Conservation (phyloP, 2,797 vertebrate genomes). For the Neostethus bicornis region DNA sequence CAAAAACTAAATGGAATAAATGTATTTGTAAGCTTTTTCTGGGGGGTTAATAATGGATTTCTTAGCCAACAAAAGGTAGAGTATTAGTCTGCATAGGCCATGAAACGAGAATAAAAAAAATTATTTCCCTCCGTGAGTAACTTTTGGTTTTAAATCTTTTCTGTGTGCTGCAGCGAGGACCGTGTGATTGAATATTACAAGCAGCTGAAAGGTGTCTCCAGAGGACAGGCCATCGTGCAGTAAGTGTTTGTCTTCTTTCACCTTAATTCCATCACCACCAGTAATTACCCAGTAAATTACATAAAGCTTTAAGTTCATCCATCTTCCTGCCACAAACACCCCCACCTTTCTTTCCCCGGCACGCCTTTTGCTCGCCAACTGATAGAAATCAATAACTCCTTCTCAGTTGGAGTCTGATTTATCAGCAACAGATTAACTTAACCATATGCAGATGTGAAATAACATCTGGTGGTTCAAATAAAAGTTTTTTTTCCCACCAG, state of each 20-base stretch:
- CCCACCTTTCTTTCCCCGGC: conserved; percentile 19
- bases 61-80: too few species aligned
- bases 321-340: conserved; percentile 53
- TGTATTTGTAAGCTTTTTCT: too few species aligned
- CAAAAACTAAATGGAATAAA: too few species aligned
- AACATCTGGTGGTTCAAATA: conserved; percentile 33
- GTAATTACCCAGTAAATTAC: conserved; percentile 32
- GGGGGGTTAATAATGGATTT: too few species aligned
- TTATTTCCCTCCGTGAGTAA: neutral
- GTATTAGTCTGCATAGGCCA: too few species aligned
- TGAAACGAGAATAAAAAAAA: neutral
- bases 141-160: conserved; percentile 13
- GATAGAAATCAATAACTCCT: conserved; percentile 67
- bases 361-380: conserved; percentile 50
- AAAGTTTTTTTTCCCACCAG: conserved; percentile 77
- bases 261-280: conserved; percentile 13
- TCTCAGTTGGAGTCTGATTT: conserved; percentile 41
- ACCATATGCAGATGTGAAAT: conserved; percentile 22
- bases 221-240: conserved; percentile 96
- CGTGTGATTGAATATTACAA: conserved; percentile 92
- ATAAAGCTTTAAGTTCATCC: conserved; percentile 48
- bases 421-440: conserved; percentile 21
- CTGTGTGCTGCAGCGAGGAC: conserved; percentile 87
- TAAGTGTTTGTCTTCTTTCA: conserved; percentile 79
- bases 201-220: conserved; percentile 89